Evolutionary conservation across 2,113 vertebrate genomes (phyloP), one percentile per base, ranked within the genome.

Genomic region (Ondatra zibethicus): DNA sequence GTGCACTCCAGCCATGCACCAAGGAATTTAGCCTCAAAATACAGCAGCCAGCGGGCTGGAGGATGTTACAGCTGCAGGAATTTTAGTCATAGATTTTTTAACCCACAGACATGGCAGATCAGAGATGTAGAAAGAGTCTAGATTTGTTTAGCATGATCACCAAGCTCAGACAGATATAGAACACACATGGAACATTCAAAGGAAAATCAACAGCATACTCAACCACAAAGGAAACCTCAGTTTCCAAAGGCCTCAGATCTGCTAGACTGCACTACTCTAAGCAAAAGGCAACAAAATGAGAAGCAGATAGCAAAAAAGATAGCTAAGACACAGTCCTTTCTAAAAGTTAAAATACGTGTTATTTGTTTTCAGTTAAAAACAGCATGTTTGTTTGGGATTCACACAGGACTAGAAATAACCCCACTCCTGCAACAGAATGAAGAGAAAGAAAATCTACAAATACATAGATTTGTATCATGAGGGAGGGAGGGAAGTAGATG

Each of bases 211-310:
- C 95, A 55, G 2, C 76, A 7, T 66, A 52, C 76, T 33, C 27
- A 77, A 21, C 89, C 85, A 68, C 89, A 88, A 61, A 89, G 42
- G 47, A 93, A 76, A 36, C 88, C 63, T 95, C 73, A 25, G 36
- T 96, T 95, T 93, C 86, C 96, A 75, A 88, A 91, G 68, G 87
- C n/a, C 58, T 86, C 33, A 68, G 72, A 61, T 58, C 42, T 66
- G 89, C 3, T 12, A 55, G 61, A 50, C 63, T 45, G 5, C 55
- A 47, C 72, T 52, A 94, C 80, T 77, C 45, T 94, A 66, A 85
- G 81, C 36, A 92, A 84, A 95, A 80, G 52, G 14, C 36, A 91
- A 0, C 85, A 55, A 92, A 92, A 80, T 42, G 66, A 91, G 81
- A 94, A 94, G 76, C 78, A 58, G 81, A 3, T 75, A 45, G 29